Conservation (phyloP, 2,797 vertebrate genomes). For the Threskiornis aethiopicus region DNA sequence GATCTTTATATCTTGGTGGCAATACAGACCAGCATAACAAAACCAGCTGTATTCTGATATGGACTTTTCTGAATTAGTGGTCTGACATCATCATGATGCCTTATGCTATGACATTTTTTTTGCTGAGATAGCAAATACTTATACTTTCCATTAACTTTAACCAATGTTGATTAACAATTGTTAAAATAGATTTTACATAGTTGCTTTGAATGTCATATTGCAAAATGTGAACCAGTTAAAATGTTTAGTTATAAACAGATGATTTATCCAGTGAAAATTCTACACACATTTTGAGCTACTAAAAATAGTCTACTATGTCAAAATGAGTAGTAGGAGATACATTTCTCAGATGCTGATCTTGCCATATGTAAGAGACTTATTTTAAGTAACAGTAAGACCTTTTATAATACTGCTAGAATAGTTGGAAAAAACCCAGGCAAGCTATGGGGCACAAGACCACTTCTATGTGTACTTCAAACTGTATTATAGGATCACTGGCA, state of each 20-base stretch:
- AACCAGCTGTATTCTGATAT: background rate
- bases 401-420: background rate
- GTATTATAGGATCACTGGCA: background rate
- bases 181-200: background rate
- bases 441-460: background rate
- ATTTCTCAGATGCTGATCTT: background rate
- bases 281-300: background rate
- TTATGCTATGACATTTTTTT: background rate
- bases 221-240: background rate
- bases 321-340: background rate
- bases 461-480: background rate
- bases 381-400: background rate
- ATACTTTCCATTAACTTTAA: background rate
- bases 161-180: background rate
- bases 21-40: background rate
- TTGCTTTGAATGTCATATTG: background rate
- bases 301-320: background rate
- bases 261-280: background rate
- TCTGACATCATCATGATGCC: background rate
- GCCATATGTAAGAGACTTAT: background rate
- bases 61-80: background rate
- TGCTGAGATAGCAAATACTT: background rate
- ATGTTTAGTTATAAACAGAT: background rate
- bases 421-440: accelerated
- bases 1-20: background rate